Evolutionary conservation across 2,888 invertebrate genomes (phyloP).

Genomic region (Mesorhabditis belari): DNA sequence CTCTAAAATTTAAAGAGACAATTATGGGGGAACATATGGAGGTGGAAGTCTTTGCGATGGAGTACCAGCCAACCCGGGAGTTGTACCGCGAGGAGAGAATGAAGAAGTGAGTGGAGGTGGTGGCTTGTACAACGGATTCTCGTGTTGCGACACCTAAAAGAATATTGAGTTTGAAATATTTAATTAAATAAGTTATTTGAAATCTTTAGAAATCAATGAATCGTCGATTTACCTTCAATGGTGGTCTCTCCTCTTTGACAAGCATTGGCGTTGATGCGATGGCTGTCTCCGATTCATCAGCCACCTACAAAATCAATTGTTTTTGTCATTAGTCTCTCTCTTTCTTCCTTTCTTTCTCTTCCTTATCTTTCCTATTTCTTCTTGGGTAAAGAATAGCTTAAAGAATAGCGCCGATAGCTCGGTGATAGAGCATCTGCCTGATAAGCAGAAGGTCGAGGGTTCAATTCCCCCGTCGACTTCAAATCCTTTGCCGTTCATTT

Average conservation of each 20-base stretch:
- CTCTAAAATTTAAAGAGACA: too few species aligned
- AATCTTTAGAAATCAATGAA: too few species aligned
- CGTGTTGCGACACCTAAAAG: conserved; percentile 35
- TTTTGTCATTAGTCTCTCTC: too few species aligned
- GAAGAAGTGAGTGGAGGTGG: conserved; percentile 70
- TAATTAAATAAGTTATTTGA: not conserved
- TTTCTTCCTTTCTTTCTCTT: too few species aligned
- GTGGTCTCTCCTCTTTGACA: conserved; percentile 87
- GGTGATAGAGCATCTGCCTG: too few species aligned
- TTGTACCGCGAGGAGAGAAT: conserved; percentile 6
- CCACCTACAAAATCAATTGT: too few species aligned
- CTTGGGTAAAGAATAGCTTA: too few species aligned
- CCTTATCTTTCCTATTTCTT: too few species aligned
- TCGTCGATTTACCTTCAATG: conserved; percentile 59
- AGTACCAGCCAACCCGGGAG: conserved; percentile 62
- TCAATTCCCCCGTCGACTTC: too few species aligned
- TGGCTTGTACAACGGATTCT: conserved; percentile 75
- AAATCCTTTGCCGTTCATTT: too few species aligned
- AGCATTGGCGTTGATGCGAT: conserved; percentile 79
- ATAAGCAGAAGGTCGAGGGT: too few species aligned
- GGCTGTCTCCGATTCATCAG: conserved; percentile 64
- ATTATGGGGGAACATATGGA: conserved; percentile 95
- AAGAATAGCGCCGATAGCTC: too few species aligned
- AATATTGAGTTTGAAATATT: not conserved
- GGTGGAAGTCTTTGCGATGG: conserved; percentile 84